Base-by-base conservation (phyloP, 2,888 invertebrate species). In the Argyresthia albistria region DNA sequence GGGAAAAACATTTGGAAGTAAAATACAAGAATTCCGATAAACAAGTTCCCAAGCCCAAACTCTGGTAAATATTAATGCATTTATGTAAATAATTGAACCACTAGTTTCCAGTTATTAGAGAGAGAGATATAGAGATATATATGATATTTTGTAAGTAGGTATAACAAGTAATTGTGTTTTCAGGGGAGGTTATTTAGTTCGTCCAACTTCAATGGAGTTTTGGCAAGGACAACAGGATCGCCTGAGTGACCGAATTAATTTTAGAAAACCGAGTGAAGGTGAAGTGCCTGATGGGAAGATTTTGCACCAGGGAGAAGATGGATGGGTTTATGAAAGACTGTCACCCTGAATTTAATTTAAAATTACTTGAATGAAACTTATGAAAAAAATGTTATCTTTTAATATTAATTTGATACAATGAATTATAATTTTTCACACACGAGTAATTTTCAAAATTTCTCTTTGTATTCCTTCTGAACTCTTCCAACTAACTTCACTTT, bases 191-290 rank as follows among this genome's bases (percentile, higher is more conserved):
- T 99, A 93, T 69, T 82, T 93, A 15, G 91, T 99, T 43, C 89
- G 90, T 55, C 99, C 99, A 6, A 88, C 88, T 53, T 76, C 88
- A 11, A 90, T 98, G 49, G 99, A 99, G 81, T 99, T 99, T 80
- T 99, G 99, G 99, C 98, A 99, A 84, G 99, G 99, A 0, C 99
- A 99, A 77, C 92, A 94, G 9, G 95, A 96, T 80, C 90, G 99
- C 50, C 88, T 99, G 11, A 99, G 99, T 81, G 99, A 99, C 76
- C 90, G 99, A 63, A 95, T 99, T 53, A 90, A 91, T 60, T 99
- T 98, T 71, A 88, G 95, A 52, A 90, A 88, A 63, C 89, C 82
- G 0, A 69, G 76, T 36, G 71, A 83, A 1, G 89, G 87, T 2
- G 93, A 93, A 64, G 67, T 88, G 50, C 73, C 91, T 8, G 93